Evolutionary conservation across 1,140 invertebrate species (phyloP), one percentile per base, ranked within the genome.

Genomic region (Chelonus insularis): DNA sequence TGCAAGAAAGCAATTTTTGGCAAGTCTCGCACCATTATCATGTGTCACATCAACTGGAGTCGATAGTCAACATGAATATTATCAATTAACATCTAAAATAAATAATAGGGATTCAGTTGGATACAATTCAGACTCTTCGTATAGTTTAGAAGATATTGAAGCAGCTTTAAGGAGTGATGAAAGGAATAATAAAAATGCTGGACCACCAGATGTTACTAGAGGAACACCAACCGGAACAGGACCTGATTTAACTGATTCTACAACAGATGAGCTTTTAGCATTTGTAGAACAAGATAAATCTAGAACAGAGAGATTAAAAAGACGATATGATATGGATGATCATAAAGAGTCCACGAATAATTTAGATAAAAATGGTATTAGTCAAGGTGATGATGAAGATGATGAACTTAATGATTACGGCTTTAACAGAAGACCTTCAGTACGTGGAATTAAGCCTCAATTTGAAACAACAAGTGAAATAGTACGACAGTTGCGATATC

Each of bases 371-470:
- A 55, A 55, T 4, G 55, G 1, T 50, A 52, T 7, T 60, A 29
- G 9, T 12, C 8, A 60, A 11, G 55, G 54, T 8, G 86, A 86
- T 14, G 85, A 88, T 23, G 89, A 91, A 11, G 90, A 90, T 58
- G 88, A 92, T 58, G 92, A 94, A 69, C 85, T 92, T 62, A 93
- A 94, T 63, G 92, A 94, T 69, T 94, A 95, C 64, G 93, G 92
- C 4, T 95, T 96, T 74, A 91, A 92, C 68, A 83, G 91, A n/a
- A 82, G 93, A 6, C 93, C 93, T 0, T 92, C 92, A 0, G 93
- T 95, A 1, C 83, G 91, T 0, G 89, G 88, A 0, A 90, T 90
- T 34, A 88, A 88, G 66, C 86, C 87, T 0, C 83, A 89, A 34
- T 89, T 91, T 45, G 89, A 90, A 21, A 88, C 89, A 0, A 92